phyloP scores from a whole-genome alignment of 2,113 vertebrate genomes.

The Gymnorhina tibicen region DNA sequence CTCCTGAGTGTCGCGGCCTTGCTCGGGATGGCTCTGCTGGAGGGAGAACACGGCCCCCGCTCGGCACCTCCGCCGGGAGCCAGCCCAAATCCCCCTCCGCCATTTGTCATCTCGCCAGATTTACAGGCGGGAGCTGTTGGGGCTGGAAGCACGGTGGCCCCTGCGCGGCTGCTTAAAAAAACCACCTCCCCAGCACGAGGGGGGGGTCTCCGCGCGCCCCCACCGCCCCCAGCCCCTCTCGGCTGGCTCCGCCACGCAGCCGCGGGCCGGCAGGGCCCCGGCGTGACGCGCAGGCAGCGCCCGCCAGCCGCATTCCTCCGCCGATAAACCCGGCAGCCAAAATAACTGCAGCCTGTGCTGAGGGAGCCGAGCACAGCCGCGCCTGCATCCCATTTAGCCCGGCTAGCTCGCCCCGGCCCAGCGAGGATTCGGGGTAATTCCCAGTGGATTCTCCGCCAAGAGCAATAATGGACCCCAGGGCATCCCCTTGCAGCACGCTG shows the following conservation, averaged over 20 bases:
- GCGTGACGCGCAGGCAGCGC: neutral
- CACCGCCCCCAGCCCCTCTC: neutral
- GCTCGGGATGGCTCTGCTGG: neutral
- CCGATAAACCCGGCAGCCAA: slow-evolving; percentile 46
- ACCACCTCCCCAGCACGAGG: neutral
- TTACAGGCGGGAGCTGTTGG: neutral
- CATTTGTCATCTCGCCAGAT: neutral
- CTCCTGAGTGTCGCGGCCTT: neutral
- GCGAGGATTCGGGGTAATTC: neutral
- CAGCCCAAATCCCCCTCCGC: neutral
- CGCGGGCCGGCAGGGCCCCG: neutral
- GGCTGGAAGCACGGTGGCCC: neutral
- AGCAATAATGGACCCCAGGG: neutral
- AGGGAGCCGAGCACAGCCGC: neutral
- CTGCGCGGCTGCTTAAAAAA: neutral
- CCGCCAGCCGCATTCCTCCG: slow-evolving; percentile 43
- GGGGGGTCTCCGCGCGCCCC: neutral
- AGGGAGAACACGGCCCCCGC: neutral
- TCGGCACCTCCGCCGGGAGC: neutral
- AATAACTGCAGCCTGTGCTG: neutral
- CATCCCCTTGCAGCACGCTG: accelerated
- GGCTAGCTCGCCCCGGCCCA: neutral
- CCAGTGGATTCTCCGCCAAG: accelerated
- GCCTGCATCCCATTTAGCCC: neutral
- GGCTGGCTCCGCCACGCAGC: neutral